These are phyloP conservation scores for Marmota monax DNA, from an alignment of 2,113 vertebrate species.

Conservation along the genomic window DNA sequence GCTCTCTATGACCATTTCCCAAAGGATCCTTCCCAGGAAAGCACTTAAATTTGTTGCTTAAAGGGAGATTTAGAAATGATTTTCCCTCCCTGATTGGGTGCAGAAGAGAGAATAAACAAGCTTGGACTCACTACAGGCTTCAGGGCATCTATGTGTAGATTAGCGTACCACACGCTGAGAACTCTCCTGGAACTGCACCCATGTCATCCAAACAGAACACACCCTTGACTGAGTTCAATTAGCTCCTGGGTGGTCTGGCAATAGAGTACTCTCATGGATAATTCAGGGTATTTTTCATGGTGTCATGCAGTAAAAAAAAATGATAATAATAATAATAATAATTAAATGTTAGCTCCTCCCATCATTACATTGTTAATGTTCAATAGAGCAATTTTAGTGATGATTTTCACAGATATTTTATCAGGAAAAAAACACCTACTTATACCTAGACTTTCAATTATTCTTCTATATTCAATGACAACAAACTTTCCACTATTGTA, in stretches of 20 bases:
- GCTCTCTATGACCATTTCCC: not conserved
- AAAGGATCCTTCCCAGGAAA: not conserved
- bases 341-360: not conserved
- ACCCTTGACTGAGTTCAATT: not conserved
- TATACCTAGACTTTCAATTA: not conserved
- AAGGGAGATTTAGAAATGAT: constrained; percentile 8
- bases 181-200: not conserved
- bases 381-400: not conserved
- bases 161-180: not conserved
- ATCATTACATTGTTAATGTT: not conserved
- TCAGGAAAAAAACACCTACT: not conserved
- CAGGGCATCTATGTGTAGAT: constrained; percentile 39
- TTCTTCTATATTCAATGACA: not conserved
- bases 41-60: not conserved
- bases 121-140: not conserved
- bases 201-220: constrained; percentile 5
- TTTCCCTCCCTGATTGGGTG: constrained; percentile 6
- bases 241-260: constrained; percentile 56
- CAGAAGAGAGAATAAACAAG: constrained; percentile 7
- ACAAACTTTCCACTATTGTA: not conserved
- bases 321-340: too few relatives aligned
- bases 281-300: not conserved
- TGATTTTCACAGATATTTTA: not conserved
- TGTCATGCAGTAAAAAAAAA: not conserved
- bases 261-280: not conserved